A percentile compares a stretch with the other conserved stretches of the same genome.
Conservation (phyloP, 2,888 invertebrate species). For the Cremastobaeus sp. region DNA sequence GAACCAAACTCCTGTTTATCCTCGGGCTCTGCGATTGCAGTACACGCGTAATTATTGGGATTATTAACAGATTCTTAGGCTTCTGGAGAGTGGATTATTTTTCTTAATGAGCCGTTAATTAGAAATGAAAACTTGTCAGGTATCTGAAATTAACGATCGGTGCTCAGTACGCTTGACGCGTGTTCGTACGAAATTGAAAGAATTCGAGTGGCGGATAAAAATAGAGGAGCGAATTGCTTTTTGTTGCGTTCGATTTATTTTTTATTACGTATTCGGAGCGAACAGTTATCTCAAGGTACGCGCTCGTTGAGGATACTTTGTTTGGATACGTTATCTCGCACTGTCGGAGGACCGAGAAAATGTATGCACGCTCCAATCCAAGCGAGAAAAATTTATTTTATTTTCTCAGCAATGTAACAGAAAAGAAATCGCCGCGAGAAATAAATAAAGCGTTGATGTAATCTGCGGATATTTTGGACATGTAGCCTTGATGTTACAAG, state of each 20-base stretch:
- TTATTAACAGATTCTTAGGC: slow-evolving; percentile 13
- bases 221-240: slow-evolving; percentile 10
- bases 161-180: background rate
- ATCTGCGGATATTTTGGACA: slow-evolving; percentile 51
- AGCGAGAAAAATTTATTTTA: slow-evolving; percentile 15
- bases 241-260: slow-evolving; percentile 10
- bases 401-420: slow-evolving; percentile 15
- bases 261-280: slow-evolving; percentile 5
- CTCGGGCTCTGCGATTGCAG: background rate
- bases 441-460: slow-evolving; percentile 57
- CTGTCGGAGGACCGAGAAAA: slow-evolving; percentile 9
- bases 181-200: slow-evolving; percentile 13
- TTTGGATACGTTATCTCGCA: slow-evolving; percentile 27
- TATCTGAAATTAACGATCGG: slow-evolving; percentile 28
- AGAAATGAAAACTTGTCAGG: slow-evolving; percentile 8
- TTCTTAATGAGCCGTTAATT: slow-evolving; percentile 26
- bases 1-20: slow-evolving; percentile 3
- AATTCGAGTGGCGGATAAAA: slow-evolving; percentile 3
- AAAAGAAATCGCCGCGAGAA: slow-evolving; percentile 28
- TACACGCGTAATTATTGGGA: slow-evolving; percentile 2
- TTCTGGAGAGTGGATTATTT: slow-evolving; percentile 6
- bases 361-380: background rate
- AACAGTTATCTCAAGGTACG: slow-evolving; percentile 17
- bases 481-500: slow-evolving; percentile 46
- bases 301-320: slow-evolving; percentile 13